These are phyloP conservation scores for Drosophila multiciliata DNA, from an alignment of 2,888 invertebrate genomes.

Conservation along the genomic window DNA sequence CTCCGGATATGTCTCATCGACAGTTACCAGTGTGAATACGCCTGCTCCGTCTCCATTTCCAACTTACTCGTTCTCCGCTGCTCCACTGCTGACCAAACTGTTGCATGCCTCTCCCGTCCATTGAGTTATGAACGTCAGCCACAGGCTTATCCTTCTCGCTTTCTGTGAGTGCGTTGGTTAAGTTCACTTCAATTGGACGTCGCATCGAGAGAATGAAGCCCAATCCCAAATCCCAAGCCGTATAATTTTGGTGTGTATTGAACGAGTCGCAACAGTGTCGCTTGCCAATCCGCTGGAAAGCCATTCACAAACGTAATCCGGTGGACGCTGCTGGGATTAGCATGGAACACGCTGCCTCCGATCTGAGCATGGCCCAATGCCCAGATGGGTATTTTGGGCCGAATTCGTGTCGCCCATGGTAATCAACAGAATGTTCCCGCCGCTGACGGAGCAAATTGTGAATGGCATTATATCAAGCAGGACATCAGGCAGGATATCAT, in stretches of 20 bases:
- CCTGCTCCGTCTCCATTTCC: neutral
- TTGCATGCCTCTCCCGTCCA: conserved; percentile 87
- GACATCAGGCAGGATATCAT: conserved; percentile 32
- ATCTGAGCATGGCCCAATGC: conserved; percentile 86
- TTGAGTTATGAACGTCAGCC: conserved; percentile 57
- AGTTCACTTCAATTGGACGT: conserved; percentile 87
- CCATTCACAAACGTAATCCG: conserved; percentile 91
- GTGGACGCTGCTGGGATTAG: conserved; percentile 87
- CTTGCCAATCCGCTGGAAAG: conserved; percentile 89
- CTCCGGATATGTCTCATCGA: conserved; percentile 91
- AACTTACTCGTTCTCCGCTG: conserved; percentile 63
- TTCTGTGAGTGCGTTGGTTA: conserved; percentile 14
- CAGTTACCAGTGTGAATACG: conserved; percentile 85
- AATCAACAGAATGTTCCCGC: conserved; percentile 83
- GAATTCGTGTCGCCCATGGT: conserved; percentile 93
- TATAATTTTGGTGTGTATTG: conserved; percentile 89
- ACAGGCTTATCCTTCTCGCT: conserved; percentile 39
- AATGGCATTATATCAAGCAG: conserved; percentile 28
- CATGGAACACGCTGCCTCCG: conserved; percentile 3
- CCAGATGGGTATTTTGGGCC: conserved; percentile 91
- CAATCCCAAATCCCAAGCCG: conserved; percentile 89
- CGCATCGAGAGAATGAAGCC: conserved; percentile 88
- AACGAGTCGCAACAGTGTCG: conserved; percentile 86
- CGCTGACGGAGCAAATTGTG: conserved; percentile 30
- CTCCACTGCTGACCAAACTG: conserved; percentile 86